Evolutionary conservation across 2,797 vertebrate genomes (phyloP), one percentile per base, ranked within the genome.

Genomic region (Pseudomugil tenellus): DNA sequence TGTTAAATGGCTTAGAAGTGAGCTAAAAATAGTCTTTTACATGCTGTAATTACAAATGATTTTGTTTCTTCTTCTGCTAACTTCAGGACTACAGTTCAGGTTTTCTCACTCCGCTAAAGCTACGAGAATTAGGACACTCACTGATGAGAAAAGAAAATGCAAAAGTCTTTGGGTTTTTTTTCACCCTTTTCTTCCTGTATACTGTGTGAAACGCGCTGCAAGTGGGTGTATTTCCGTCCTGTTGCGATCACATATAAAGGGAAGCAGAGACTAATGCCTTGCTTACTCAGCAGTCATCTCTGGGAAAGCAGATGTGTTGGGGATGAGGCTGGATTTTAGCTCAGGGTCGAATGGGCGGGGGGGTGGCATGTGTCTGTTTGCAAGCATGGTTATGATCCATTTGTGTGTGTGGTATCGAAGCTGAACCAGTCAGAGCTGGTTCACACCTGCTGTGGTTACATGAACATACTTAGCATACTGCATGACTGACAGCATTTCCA

Each of bases 361-460:
- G 37, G 58, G 29, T 57, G 25, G 31, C 14, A 26, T 57, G 32
- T 65, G 54, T 61, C 43, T 79, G 61, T 83, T 72, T 76, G 60
- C 14, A 60, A 67, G 56, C 62, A 55, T 65, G 39, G 55, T 55
- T 59, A 28, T 53, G 52, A 64, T 69, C 43, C 70, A 21, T 56
- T 28, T 75, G 63, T 70, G 60, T 70, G 35, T 63, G 16, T 31
- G 49, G 64, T 71, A 51, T 63, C 58, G 54, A 60, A 54, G 49
- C 70, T 41, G 58, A 78, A 80, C 72, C 86, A 69, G 72, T 71
- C 58, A 49, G 70, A 81, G 82, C 81, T 82, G 81, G 73, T 84
- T 84, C 84, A 84, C 92, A 92, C 88, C 89, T 92, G 92, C 86
- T 89, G 87, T 75, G 82, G 87, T 89, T 80, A 64, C 58, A 80